Evolutionary conservation across 2,113 vertebrate species (phyloP).

Genomic region (Chrysochloris asiatica): DNA sequence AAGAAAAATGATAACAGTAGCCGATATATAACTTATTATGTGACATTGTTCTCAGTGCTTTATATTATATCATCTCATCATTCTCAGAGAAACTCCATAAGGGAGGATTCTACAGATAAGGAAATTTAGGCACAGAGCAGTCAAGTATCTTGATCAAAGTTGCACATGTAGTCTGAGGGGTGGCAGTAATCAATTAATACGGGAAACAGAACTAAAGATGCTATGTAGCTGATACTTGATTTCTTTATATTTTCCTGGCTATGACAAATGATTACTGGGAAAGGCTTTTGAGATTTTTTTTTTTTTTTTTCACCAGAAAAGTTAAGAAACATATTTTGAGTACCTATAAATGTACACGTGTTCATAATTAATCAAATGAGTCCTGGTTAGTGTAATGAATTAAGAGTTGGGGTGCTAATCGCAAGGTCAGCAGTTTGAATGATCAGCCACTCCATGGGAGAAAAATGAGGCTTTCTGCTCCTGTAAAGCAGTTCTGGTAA

Average conservation of each 20-base stretch:
- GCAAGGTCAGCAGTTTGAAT: too few relatives aligned
- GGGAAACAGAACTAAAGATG: background rate
- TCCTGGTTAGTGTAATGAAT: too few relatives aligned
- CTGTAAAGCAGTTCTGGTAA: too few relatives aligned
- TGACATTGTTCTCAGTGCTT: background rate
- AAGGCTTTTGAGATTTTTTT: too few relatives aligned
- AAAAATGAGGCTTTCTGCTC: too few relatives aligned
- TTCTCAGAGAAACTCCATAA: background rate
- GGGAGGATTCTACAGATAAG: background rate
- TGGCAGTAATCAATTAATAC: background rate
- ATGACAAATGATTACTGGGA: background rate
- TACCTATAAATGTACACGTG: too few relatives aligned
- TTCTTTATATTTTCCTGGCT: constrained; percentile 9
- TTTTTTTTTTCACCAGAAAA: background rate
- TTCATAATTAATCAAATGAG: too few relatives aligned
- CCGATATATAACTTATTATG: background rate
- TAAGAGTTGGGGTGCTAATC: too few relatives aligned
- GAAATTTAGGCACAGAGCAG: background rate
- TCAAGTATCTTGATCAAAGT: background rate
- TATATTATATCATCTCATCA: background rate
- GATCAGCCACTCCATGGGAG: too few relatives aligned
- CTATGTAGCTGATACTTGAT: background rate
- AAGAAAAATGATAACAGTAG: background rate
- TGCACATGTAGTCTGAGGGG: background rate
- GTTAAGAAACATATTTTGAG: too few relatives aligned